Evolutionary conservation across 1,140 invertebrate genomes (phyloP), one percentile per base, ranked within the genome.

Genomic region (Odontomachus brunneus): DNA sequence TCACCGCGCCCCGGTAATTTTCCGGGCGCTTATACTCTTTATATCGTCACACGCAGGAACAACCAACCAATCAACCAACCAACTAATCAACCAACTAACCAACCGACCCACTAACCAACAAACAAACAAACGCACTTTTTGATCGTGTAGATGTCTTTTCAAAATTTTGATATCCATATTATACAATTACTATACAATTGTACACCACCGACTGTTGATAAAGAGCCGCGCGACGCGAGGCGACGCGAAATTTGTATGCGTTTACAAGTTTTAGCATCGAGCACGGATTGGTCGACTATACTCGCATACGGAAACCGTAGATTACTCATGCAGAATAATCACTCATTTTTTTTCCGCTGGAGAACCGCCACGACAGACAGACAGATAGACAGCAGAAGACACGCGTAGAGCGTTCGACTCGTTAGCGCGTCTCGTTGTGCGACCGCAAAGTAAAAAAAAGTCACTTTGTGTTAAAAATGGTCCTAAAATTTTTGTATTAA

Each of bases 151-250:
- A 62, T 57, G 69, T 85, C 72, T 88, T 83, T 82, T 85, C 86
- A 74, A 88, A 88, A 88, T 88, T 88, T 88, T 88, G 76, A 88
- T 88, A 88, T 84, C 73, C 78, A 59, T 88, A 85, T 84, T 88
- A 80, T 69, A 69, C 74, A 63, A 59, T 60, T 83, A 82, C 29
- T 88, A 88, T 83, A 88, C 48, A 85, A 67, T 65, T 88, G n/a
- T 88, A 87, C 74, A 83, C 66, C 71, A 53, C 80, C 44, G 60
- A 74, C 33, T 53, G 49, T 75, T 63, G 69, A 78, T 74, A 62
- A 55, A 5, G 5, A 33, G 4, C 71, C 29, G 71, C 29, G 55
- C 48, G 80, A 74, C 81, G 67, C 72, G 74, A 87, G n/a, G n/a
- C n/a, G n/a, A n/a, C n/a, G n/a, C n/a, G n/a, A n/a, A 57, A 84